Base-by-base conservation (phyloP, 2,888 invertebrate species). In the Ligdia adustata region DNA sequence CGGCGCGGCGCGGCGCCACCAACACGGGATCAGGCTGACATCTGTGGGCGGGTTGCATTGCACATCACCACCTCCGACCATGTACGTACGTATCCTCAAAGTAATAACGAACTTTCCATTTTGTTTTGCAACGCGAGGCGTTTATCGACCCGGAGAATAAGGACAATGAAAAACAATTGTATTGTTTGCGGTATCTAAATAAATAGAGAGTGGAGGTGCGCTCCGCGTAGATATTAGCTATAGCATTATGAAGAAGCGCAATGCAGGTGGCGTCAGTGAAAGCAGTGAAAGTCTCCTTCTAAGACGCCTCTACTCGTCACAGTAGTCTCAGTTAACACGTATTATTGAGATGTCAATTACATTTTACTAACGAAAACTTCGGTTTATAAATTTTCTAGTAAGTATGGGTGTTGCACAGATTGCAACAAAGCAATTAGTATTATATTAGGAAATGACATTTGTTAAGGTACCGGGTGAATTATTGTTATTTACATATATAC, bases 271-370 rank as follows among this genome's bases (percentile, higher is more conserved):
- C 62, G 74, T 75, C 70, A 81, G 88, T 82, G 89, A 89, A 89
- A 89, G 86, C 82, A 84, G 89, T 82, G 89, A 89, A 89, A 89
- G 88, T 84, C 62, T 72, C 73, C 62, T 62, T 60, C 59, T 56
- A 62, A 57, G 55, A 55, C 62, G 56, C 52, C 46, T 62, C 53
- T 54, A 60, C 61, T 62, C 56, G 64, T 64, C 61, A 60, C 52
- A 63, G 56, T 66, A 64, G 66, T 74, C 66, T 72, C 72, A 70
- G 69, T 76, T 70, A 73, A 66, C 75, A 70, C 64, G 62, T 72
- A 60, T 66, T 70, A 62, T 58, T 27, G 57, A 65, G 60, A 64
- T 62, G 52, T 57, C 56, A 69, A 63, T 62, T 55, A 55, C 52
- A 48, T 58, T 39, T 44, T 15, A 52, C 29, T 29, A 34, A 35